Conservation (phyloP, 2,113 vertebrate species). For the Semicossyphus pulcher region DNA sequence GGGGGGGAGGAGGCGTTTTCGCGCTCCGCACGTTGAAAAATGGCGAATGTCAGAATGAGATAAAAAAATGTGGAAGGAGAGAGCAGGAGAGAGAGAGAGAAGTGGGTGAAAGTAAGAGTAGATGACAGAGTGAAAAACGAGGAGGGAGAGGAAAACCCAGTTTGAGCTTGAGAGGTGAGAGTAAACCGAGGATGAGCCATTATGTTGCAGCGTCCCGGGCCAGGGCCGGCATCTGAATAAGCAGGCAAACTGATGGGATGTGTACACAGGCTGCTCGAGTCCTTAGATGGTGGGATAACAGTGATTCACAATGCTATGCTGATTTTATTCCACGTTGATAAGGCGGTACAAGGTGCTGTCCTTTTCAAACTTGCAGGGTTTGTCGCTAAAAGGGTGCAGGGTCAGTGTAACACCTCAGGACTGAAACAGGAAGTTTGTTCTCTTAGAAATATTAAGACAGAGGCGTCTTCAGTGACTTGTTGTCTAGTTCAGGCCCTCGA, state of each 20-base stretch:
- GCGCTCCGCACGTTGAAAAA: constrained; percentile 76
- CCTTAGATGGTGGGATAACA: constrained; percentile 63
- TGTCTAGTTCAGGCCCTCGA: constrained; percentile 7
- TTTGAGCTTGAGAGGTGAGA: constrained; percentile 78
- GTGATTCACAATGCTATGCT: constrained; percentile 60
- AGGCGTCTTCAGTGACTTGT: neutral
- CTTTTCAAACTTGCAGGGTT: constrained; percentile 50
- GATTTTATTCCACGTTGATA: constrained; percentile 66
- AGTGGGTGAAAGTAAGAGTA: constrained; percentile 73
- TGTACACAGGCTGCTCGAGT: constrained; percentile 44
- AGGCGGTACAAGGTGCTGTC: constrained; percentile 38
- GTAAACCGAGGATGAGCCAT: constrained; percentile 67
- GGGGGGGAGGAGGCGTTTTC: constrained; percentile 67
- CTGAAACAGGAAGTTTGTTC: constrained; percentile 3
- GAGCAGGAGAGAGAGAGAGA: constrained; percentile 55
- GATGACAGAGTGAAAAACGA: constrained; percentile 84
- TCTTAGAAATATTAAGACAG: neutral
- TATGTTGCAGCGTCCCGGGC: constrained; percentile 63
- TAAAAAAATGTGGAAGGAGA: constrained; percentile 70
- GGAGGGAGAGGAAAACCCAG: constrained; percentile 74
- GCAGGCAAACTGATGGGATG: constrained; percentile 59
- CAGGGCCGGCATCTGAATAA: constrained; percentile 69
- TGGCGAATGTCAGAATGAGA: constrained; percentile 82
- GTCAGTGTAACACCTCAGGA: constrained; percentile 22
- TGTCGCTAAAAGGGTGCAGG: constrained; percentile 13